Base-by-base conservation (phyloP, 2,113 vertebrate species). In the Mugil cephalus region DNA sequence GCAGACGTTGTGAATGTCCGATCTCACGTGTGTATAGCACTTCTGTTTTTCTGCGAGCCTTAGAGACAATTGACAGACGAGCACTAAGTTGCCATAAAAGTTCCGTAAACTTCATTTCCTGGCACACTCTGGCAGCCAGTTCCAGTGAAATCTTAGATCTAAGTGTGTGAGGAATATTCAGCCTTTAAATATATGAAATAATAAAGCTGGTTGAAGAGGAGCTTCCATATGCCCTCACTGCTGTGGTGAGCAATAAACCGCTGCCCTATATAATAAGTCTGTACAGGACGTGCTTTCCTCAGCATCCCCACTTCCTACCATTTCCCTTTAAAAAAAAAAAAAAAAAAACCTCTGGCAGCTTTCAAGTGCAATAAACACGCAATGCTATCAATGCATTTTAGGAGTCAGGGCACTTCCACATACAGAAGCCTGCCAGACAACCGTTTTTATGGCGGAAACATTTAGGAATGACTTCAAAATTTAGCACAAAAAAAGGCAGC, bases 381-480 rank as follows among this genome's bases (percentile, higher is more conserved):
- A 7, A 59, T 74, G 35, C 52, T 75, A 68, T 78, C 58, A 50
- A 30, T 17, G 4, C 9, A 1, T 43, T 55, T 60, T 59, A 67
- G 35, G 40, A 66, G 40, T 66, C 52, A 4, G 55, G 21, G 8
- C 35, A 62, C 73, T 72, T 80, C 56, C 64, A 30, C n/a, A n/a
- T 1, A 7, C 24, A 30, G 24, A 30, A 30, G n/a, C 4, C 36
- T 73, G 42, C 65, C 47, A 79, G 55, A 53, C 67, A 73, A 43
- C 66, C 15, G 62, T 77, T 76, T 80, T 83, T 76, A 79, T 58
- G 53, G 40, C 54, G 53, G 78, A 72, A 80, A 77, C 43, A 56
- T 19, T 53, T 10, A 63, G 18, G 14, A n/a, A 18, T 21, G 58
- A 39, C 4, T 34, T 66, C 10, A 24, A 11, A 45, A 55, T 71